Base-by-base conservation (phyloP, 64 coral and sea anemone species). In the Stichodactyla helianthus region DNA sequence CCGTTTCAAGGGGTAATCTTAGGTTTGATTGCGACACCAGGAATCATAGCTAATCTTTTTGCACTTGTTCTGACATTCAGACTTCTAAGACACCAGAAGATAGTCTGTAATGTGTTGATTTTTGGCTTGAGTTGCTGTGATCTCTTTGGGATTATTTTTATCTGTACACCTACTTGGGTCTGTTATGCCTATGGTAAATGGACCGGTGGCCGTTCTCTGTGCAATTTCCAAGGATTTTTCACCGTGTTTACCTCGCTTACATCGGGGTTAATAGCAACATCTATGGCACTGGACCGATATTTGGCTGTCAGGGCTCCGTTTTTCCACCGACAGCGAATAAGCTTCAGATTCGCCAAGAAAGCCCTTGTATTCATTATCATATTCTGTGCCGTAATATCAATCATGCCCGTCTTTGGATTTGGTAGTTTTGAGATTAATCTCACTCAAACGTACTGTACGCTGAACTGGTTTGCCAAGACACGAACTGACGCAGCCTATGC, bases 391-490 rank as follows among this genome's bases (percentile, higher is more conserved):
- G 68, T 84, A 51, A 86, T 91, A 16, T 83, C 91, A 11, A 7
- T 88, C 16, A 76, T 92, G 91, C 91, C 91, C 9, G 62, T 92
- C 0, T 92, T 88, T 14, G 91, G 91, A 28, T 92, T 92, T 25
- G 91, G 91, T 15, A 88, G 91, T 35, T 92, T 88, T 44, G 86
- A 82, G 0, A 52, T 52, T 7, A 92, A 88, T 54, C 44, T 88
- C 68, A 92, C 91, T n/a, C 86, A 86, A 88, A 92, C 91, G 0
- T 92, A 92, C 53, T 92, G 91, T 26, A 92, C 91, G 11, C 83
- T 92, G 28, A 87, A 92, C n/a, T 92, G 90, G 90, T 92, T 92
- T 60, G 90, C 90, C 50, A 8, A 55, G 19, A 53, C 55, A 1
- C 11, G 8, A 4, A 54, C 59, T 11, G 91, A 92, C 62, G 74